phyloP scores from a whole-genome alignment of 2,797 vertebrate species.

The Orientallactaga sibirica region DNA sequence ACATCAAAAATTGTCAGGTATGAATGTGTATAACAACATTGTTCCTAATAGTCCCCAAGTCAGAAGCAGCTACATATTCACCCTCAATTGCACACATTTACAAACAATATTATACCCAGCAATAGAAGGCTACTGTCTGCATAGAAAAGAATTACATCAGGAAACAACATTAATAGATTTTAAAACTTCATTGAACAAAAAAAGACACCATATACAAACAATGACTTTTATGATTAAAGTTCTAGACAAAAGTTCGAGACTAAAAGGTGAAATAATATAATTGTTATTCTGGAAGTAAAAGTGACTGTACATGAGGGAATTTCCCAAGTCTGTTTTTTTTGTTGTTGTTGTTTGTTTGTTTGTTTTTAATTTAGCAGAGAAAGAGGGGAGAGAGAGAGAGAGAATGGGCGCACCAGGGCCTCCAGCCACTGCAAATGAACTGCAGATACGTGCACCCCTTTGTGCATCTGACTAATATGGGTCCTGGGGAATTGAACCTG shows the following conservation, averaged over 20 bases:
- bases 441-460: too few species aligned
- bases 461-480: too few species aligned
- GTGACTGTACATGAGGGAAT: not conserved
- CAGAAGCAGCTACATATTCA: not conserved
- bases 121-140: not conserved
- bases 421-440: too few species aligned
- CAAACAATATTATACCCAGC: not conserved
- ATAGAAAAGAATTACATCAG: not conserved
- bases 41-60: not conserved
- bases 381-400: too few species aligned
- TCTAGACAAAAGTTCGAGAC: not conserved
- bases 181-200: not conserved
- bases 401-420: too few species aligned
- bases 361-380: too few species aligned
- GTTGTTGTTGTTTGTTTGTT: too few species aligned
- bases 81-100: not conserved
- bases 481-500: too few species aligned
- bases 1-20: not conserved
- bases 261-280: not conserved
- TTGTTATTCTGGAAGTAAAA: not conserved
- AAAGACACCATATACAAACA: not conserved
- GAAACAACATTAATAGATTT: not conserved
- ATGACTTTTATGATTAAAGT: not conserved
- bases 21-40: constrained; percentile 3
- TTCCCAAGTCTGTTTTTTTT: not conserved